Percentiles rank a stretch among this genome's conserved stretches.
Evolutionary conservation across 2,888 invertebrate species (phyloP).

Genomic region (Drosophila siamana): DNA sequence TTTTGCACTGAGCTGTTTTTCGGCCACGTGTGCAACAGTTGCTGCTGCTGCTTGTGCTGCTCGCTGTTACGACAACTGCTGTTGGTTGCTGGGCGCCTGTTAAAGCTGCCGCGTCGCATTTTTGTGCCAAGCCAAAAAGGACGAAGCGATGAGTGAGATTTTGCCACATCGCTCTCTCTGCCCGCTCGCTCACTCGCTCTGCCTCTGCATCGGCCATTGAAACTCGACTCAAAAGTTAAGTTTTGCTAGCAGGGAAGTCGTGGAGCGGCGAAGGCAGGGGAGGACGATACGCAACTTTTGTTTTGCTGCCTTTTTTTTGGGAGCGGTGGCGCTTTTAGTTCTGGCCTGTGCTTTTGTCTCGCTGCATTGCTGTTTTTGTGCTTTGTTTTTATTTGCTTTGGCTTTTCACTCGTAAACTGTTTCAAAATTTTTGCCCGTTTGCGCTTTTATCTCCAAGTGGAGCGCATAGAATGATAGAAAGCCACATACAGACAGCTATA

Average conservation of each 20-base stretch:
- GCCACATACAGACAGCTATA: slow-evolving; percentile 1
- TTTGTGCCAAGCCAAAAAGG: slow-evolving; percentile 77
- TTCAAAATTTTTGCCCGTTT: slow-evolving; percentile 55
- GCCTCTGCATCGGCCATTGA: slow-evolving; percentile 53
- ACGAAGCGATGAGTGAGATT: slow-evolving; percentile 77
- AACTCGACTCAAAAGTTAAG: slow-evolving; percentile 71
- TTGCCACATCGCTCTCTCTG: slow-evolving; percentile 14
- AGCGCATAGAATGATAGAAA: slow-evolving; percentile 28
- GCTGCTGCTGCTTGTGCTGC: slow-evolving; percentile 58
- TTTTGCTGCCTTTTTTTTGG: slow-evolving; percentile 2
- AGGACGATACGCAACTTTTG: slow-evolving; percentile 23
- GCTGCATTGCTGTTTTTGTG: slow-evolving; percentile 32
- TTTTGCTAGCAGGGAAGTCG: slow-evolving; percentile 41
- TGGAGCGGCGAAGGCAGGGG: background rate
- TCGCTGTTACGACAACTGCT: too few species aligned
- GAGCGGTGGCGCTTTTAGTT: slow-evolving; percentile 46
- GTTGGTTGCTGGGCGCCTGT: slow-evolving; percentile 68
- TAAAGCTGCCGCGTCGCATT: slow-evolving; percentile 76
- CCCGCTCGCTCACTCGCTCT: slow-evolving; percentile 21
- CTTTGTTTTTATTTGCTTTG: slow-evolving; percentile 35
- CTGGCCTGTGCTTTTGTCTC: slow-evolving; percentile 62
- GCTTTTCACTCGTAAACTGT: slow-evolving; percentile 65
- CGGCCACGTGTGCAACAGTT: slow-evolving; percentile 62
- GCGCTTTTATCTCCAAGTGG: slow-evolving; percentile 65
- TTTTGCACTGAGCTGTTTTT: slow-evolving; percentile 49